Evolutionary conservation across 2,797 vertebrate genomes (phyloP), one percentile per base, ranked within the genome.

Genomic region (Lepilemur septentrionalis): DNA sequence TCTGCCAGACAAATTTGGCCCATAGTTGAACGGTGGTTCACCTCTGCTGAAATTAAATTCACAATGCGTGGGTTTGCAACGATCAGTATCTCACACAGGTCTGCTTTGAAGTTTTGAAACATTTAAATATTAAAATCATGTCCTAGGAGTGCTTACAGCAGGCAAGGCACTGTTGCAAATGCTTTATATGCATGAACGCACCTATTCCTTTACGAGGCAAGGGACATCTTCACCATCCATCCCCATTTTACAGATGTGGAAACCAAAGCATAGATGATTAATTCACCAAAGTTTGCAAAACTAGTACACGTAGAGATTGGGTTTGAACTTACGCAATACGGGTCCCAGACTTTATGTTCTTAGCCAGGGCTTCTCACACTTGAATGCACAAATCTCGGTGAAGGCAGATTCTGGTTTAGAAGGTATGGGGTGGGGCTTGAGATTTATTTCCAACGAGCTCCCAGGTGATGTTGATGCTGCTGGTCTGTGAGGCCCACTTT

Each of bases 101-200:
- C 52, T 50, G 2, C 43, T 95, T 46, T 48, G 38, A 85, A 52
- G 38, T 76, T 35, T 75, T 46, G 35, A 91, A 80, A 79, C 28
- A 9, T 30, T 80, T 43, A 46, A 55, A 69, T 38, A 63, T 20
- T 30, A 61, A 23, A 70, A 59, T 70, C 20, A 55, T n/a, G 18
- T 23, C 32, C 30, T 52, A 67, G 17, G 35, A 86, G 14, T 5
- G 3, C 17, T 72, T 55, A 5, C 5, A 2, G 23, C 28, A 50
- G 1, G 0, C 32, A 11, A 76, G 10, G 38, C 13, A 20, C 38
- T 52, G 7, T 1, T 32, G 2, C 9, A 20, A 55, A 52, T 14
- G 2, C 17, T 59, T 52, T 48, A 35, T 0, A 43, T 46, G 35
- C 13, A 41, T 10, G 5, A n/a, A 22, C 4, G 20, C 23, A 30